phyloP scores from a whole-genome alignment of 2,888 invertebrate genomes.

The Agriopis leucophaearia region DNA sequence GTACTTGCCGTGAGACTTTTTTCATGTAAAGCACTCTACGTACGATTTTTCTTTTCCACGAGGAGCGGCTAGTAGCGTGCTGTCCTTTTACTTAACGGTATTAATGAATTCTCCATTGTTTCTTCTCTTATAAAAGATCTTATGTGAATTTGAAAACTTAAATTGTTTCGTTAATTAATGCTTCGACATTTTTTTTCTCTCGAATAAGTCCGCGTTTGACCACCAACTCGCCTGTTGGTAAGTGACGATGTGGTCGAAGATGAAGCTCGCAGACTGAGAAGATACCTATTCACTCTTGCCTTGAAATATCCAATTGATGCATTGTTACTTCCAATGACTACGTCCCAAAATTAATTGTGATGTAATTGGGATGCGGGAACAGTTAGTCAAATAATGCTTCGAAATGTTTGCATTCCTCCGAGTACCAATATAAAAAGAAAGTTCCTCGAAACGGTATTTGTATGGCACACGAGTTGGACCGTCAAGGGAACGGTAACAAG shows the following conservation, averaged over 20 bases:
- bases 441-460: slow-evolving; percentile 63
- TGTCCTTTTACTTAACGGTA: slow-evolving; percentile 36
- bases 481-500: slow-evolving; percentile 60
- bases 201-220: no score
- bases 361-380: not conserved
- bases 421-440: slow-evolving; percentile 62
- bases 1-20: no score
- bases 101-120: slow-evolving; percentile 36
- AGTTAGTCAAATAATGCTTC: slow-evolving; percentile 59
- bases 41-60: no score
- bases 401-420: slow-evolving; percentile 58
- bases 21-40: no score
- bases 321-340: not conserved
- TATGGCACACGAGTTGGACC: slow-evolving; percentile 52
- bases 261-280: no score
- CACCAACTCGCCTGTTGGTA: no score
- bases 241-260: no score
- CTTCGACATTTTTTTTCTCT: no score
- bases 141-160: not conserved
- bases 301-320: no score
- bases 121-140: slow-evolving; percentile 9
- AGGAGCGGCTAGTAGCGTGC: no score
- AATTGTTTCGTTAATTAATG: no score
- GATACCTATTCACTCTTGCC: no score
- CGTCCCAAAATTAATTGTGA: slow-evolving; percentile 15